These are phyloP conservation scores for Anguilla marmorata DNA, from an alignment of 2,797 vertebrate genomes.

Conservation along the genomic window DNA sequence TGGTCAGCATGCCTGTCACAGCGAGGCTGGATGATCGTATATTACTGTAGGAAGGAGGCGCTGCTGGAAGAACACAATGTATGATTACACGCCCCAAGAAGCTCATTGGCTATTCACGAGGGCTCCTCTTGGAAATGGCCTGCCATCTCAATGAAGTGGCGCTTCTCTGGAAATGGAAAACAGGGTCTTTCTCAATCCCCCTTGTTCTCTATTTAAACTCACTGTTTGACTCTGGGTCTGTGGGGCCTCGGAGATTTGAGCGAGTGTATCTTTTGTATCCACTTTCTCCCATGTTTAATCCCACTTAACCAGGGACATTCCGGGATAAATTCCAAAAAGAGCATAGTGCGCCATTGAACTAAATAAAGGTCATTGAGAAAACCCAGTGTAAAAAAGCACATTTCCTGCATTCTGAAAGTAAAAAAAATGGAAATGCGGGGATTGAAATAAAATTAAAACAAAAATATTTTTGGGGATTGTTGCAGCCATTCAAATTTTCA, in stretches of 20 bases:
- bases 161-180: background rate
- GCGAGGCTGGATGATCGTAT: background rate
- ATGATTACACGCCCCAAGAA: background rate
- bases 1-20: slow-evolving; percentile 1
- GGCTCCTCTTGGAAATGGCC: background rate
- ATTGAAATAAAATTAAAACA: background rate
- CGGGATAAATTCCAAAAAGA: background rate
- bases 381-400: background rate
- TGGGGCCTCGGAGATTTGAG: background rate
- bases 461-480: background rate
- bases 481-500: background rate
- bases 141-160: slow-evolving; percentile 22
- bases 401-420: background rate
- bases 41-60: background rate
- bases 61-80: background rate
- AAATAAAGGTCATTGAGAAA: background rate
- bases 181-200: background rate
- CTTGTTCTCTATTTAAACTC: background rate
- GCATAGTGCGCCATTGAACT: background rate
- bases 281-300: background rate
- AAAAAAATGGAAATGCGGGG: background rate
- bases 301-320: background rate
- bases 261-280: background rate
- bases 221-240: background rate
- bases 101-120: slow-evolving; percentile 17